Evolutionary conservation across 1,140 invertebrate species (phyloP).

Genomic region (Steinernema khuongi): DNA sequence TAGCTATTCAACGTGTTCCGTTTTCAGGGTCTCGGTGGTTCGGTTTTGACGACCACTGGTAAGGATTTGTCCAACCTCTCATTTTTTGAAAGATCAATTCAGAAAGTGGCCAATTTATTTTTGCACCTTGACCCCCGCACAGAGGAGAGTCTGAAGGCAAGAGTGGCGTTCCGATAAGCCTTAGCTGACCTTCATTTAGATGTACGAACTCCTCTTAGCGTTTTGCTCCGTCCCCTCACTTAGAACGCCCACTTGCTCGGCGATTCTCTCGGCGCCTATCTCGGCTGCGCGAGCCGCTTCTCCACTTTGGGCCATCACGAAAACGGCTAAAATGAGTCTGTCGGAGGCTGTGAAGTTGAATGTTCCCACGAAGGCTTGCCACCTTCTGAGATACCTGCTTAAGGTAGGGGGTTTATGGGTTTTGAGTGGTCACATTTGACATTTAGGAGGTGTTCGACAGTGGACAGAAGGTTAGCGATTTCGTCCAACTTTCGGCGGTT

Average conservation of each 20-base stretch:
- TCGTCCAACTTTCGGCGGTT: background rate
- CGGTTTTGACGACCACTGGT: slow-evolving; percentile 42
- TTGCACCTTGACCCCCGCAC: slow-evolving; percentile 38
- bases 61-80: slow-evolving; percentile 42
- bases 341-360: background rate
- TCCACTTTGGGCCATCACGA: background rate
- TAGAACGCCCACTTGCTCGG: slow-evolving; percentile 24
- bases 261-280: slow-evolving; percentile 20
- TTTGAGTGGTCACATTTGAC: background rate
- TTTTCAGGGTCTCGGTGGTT: slow-evolving; percentile 33
- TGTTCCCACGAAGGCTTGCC: background rate
- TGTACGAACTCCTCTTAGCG: slow-evolving; percentile 31
- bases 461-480: background rate
- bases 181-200: slow-evolving; percentile 4
- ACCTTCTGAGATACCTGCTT: background rate
- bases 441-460: background rate
- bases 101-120: slow-evolving; percentile 39
- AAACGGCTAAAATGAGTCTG: background rate
- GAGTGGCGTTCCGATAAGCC: background rate
- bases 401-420: background rate
- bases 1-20: background rate
- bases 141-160: slow-evolving; percentile 44
- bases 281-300: background rate
- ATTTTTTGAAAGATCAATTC: slow-evolving; percentile 43
- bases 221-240: slow-evolving; percentile 35